A percentile compares a stretch with the other conserved stretches of the same genome.
phyloP scores from a whole-genome alignment of 2,113 vertebrate genomes.

The Urocolius indicus region DNA sequence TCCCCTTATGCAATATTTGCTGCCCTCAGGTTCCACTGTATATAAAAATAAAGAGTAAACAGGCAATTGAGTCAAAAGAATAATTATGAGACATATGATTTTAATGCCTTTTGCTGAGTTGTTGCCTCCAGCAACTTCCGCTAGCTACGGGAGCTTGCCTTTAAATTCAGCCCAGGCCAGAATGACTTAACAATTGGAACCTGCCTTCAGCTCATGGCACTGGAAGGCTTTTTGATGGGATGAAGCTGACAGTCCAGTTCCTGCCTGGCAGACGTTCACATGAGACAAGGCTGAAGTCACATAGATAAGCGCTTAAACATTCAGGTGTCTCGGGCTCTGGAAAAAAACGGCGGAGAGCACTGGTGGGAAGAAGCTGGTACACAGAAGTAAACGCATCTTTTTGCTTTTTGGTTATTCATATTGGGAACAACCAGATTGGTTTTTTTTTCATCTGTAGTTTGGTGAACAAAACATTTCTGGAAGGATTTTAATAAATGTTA shows the following conservation, averaged over 20 bases:
- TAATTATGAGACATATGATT: slow-evolving; percentile 71
- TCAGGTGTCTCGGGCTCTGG: slow-evolving; percentile 65
- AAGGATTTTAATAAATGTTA: slow-evolving; percentile 27
- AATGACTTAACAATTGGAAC: slow-evolving; percentile 80
- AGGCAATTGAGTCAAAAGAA: slow-evolving; percentile 70
- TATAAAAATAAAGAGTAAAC: slow-evolving; percentile 72
- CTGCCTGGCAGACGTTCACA: slow-evolving; percentile 69
- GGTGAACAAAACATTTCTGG: neutral
- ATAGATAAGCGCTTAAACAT: slow-evolving; percentile 69
- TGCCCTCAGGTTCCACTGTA: slow-evolving; percentile 62
- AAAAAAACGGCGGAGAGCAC: neutral
- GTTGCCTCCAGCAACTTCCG: slow-evolving; percentile 69
- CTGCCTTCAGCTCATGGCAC: slow-evolving; percentile 72
- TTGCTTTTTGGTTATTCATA: slow-evolving; percentile 9
- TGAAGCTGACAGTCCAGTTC: slow-evolving; percentile 77
- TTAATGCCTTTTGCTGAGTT: slow-evolving; percentile 66
- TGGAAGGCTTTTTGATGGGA: slow-evolving; percentile 71
- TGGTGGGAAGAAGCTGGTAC: neutral
- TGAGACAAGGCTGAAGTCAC: slow-evolving; percentile 60
- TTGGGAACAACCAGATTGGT: neutral
- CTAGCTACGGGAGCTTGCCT: slow-evolving; percentile 72
- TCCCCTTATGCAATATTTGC: slow-evolving; percentile 67
- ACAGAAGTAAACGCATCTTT: slow-evolving; percentile 35
- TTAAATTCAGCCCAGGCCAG: slow-evolving; percentile 78
- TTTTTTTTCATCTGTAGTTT: neutral